Evolutionary conservation across 2,113 vertebrate species (phyloP).

Genomic region (Megaleporinus macrocephalus): DNA sequence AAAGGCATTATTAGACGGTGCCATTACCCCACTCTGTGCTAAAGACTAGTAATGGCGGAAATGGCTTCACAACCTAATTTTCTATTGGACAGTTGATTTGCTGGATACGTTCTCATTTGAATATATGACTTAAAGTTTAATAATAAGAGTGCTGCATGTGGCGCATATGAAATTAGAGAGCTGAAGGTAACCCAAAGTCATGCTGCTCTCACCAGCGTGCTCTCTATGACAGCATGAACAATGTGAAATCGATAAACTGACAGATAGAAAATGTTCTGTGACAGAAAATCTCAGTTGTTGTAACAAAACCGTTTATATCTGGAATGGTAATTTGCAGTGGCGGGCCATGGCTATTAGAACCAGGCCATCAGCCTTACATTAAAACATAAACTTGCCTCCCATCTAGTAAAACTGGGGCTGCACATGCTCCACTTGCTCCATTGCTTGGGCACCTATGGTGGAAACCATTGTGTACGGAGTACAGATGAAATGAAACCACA

Average conservation of each 20-base stretch:
- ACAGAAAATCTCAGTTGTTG: no score
- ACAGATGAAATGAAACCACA: no score
- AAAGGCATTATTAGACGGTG: constrained; percentile 32
- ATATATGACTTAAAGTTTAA: constrained; percentile 14
- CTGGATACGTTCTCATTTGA: constrained; percentile 19
- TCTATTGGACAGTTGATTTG: constrained; percentile 22
- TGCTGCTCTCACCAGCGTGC: neutral
- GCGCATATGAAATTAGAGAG: neutral
- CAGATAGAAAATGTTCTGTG: neutral
- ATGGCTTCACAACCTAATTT: constrained; percentile 37
- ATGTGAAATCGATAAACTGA: neutral
- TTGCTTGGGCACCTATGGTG: no score
- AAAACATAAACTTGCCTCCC: no score
- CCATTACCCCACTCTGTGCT: constrained; percentile 32
- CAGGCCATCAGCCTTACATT: no score
- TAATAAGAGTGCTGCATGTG: neutral
- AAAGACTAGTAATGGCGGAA: constrained; percentile 38
- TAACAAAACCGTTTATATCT: no score
- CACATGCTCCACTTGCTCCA: no score
- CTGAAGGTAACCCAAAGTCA: neutral
- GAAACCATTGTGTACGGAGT: no score
- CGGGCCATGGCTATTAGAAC: no score
- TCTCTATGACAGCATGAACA: neutral
- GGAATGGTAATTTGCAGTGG: no score
- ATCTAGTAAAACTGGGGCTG: no score